Base-by-base conservation (phyloP, 2,888 invertebrate genomes). In the Congeria kusceri region DNA sequence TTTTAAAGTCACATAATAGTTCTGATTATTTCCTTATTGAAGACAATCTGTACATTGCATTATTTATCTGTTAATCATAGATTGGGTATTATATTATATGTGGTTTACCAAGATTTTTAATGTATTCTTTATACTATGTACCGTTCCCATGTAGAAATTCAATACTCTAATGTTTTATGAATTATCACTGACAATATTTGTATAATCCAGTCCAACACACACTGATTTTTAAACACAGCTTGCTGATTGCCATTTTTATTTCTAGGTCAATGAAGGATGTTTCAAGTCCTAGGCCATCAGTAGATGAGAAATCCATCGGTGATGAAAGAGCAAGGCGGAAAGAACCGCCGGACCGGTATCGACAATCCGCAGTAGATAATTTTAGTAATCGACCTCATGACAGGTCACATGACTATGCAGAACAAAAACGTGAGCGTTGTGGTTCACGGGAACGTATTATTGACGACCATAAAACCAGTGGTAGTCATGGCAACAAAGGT, bases 341-440 rank as follows among this genome's bases (percentile, higher is more conserved):
- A 79, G 85, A 87, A 56, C 81, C 80, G 2, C 75, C 78, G 0
- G 85, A 89, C 27, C 77, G 86, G 61, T 88, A 88, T 72, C 78
- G 88, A 68, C 88, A 87, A 75, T 80, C 87, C 27, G 84, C 87
- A 7, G 82, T 83, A 39, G 88, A 89, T 67, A 76, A 67, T 53
- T 83, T 73, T 67, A 74, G 57, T 72, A 77, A 67, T 47, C 47
- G 83, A 69, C 68, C 83, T 58, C 83, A 83, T 71, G 83, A 83
- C 64, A 39, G 73, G 28, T 25, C 53, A 20, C 78, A 81, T 67
- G 86, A 86, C 86, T 85, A 84, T 86, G 86, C 85, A 84, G 86
- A 86, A 27, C 83, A 81, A 70, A 77, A 76, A 76, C 80, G 84
- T 66, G 84, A 84, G 69, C 79, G 79, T 39, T 56, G 81, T 29